Evolutionary conservation across 2,113 vertebrate genomes (phyloP).

Genomic region (Entomyzon cyanotis): DNA sequence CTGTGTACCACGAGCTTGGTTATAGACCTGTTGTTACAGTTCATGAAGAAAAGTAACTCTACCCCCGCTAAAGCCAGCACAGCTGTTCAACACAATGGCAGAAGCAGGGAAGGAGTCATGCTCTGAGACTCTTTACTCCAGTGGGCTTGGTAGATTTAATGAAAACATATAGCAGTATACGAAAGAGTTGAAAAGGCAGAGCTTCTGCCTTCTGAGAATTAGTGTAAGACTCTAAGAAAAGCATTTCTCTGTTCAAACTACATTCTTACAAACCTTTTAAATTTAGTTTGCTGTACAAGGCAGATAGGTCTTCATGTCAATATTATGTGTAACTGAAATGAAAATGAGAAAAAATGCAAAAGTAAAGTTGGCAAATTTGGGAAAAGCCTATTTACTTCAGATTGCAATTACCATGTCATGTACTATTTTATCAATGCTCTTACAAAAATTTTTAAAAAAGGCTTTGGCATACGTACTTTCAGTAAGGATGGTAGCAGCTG

Average conservation of each 20-base stretch:
- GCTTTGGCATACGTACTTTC: background rate
- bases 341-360: background rate
- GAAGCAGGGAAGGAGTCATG: background rate
- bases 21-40: background rate
- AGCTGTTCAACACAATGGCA: background rate
- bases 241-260: background rate
- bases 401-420: background rate
- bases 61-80: background rate
- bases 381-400: background rate
- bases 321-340: background rate
- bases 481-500: background rate
- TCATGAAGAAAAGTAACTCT: background rate
- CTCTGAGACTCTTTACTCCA: background rate
- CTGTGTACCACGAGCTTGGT: background rate
- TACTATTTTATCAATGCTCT: background rate
- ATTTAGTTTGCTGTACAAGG: background rate
- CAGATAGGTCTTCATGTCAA: background rate
- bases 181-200: background rate
- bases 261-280: background rate
- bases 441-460: background rate
- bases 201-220: background rate
- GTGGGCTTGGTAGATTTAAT: background rate
- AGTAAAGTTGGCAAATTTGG: background rate
- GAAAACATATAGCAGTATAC: background rate
- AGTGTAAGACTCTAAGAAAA: background rate